Conservation (phyloP, 2,113 vertebrate species). For the Haplochromis vanheusdeni region DNA sequence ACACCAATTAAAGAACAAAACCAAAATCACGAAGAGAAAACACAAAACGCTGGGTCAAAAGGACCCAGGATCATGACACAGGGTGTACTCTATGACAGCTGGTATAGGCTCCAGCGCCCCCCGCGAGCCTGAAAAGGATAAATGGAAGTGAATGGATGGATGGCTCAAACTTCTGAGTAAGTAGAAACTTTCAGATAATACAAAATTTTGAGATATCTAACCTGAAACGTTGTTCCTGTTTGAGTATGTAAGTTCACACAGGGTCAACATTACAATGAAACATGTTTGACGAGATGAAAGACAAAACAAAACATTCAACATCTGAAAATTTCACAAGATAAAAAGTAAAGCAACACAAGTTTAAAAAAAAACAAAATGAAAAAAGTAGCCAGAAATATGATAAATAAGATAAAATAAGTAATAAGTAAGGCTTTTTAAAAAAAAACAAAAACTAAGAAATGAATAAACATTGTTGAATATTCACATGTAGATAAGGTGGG, state of each 20-base stretch:
- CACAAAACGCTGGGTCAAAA: too few relatives aligned
- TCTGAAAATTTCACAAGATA: not conserved
- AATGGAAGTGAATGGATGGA: not conserved
- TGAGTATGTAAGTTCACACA: not conserved
- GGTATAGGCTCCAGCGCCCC: not conserved
- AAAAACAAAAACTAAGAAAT: accelerated
- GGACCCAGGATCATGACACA: too few relatives aligned
- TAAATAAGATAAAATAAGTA: not conserved
- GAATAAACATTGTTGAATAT: not conserved
- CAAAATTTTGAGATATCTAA: not conserved
- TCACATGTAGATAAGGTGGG: not conserved
- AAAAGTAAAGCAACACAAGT: not conserved
- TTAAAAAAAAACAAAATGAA: not conserved
- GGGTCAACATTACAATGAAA: not conserved
- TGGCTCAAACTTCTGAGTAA: not conserved
- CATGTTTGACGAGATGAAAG: not conserved
- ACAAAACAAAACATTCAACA: not conserved
- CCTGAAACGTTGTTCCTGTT: not conserved
- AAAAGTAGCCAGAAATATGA: not conserved
- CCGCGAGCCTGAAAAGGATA: not conserved
- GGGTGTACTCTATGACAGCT: not conserved
- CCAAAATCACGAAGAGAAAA: too few relatives aligned
- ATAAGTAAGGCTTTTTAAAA: not conserved
- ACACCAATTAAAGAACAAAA: too few relatives aligned
- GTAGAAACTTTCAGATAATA: not conserved